A percentile compares a stretch with the other conserved stretches of the same genome.
These are phyloP conservation scores for Fukomys damarensis DNA, from an alignment of 2,113 vertebrate genomes.

Conservation along the genomic window DNA sequence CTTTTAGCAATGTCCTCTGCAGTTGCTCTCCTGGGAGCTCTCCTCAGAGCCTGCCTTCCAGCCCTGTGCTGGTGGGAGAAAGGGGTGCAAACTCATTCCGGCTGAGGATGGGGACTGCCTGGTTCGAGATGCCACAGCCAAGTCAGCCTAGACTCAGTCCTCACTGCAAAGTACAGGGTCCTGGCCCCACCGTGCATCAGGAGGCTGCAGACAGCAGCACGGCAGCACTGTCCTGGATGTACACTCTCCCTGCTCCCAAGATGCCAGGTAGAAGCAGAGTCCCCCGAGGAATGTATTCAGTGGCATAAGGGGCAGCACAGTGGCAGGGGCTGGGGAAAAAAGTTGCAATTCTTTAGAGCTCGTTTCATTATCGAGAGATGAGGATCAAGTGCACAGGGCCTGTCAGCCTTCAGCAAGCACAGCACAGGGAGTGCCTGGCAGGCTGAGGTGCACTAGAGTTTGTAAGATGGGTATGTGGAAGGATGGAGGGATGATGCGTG, in stretches of 20 bases:
- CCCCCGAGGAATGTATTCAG: not conserved
- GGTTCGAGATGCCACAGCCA: not conserved
- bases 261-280: fast-evolving
- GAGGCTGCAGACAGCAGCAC: not conserved
- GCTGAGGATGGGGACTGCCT: fast-evolving
- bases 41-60: not conserved
- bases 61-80: not conserved
- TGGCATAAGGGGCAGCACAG: not conserved
- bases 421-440: not conserved
- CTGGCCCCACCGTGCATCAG: fast-evolving
- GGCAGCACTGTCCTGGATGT: not conserved
- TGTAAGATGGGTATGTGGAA: too few species aligned
- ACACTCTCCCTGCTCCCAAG: not conserved
- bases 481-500: too few species aligned
- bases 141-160: too few species aligned
- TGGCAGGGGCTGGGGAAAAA: fast-evolving
- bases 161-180: not conserved
- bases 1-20: not conserved
- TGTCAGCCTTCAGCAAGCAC: not conserved
- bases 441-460: not conserved
- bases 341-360: fast-evolving
- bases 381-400: too few species aligned
- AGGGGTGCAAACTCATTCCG: not conserved
- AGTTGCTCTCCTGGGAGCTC: not conserved
- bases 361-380: not conserved